Base-by-base conservation (phyloP, 2,888 invertebrate genomes). In the Drosophila pullipes region DNA sequence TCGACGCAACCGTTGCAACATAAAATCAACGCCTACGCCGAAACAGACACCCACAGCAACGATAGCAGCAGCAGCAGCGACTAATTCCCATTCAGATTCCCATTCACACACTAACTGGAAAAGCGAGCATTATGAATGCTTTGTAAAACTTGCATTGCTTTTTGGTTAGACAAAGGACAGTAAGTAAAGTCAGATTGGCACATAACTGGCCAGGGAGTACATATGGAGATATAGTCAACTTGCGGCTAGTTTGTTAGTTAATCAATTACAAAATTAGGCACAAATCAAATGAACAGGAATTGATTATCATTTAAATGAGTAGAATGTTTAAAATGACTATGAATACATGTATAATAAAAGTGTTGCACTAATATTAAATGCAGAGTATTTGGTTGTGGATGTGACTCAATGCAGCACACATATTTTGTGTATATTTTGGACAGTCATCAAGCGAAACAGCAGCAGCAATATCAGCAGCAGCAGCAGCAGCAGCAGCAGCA, bases 371-470 rank as follows among this genome's bases (percentile, higher is more conserved):
- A 10, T 16, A 16, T 54, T 25, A 18, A 4, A 5, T 54, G 28
- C 25, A 77, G 75, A 37, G 74, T 33, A 78, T 58, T 49, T 28
- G 30, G 11, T 9, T n/a, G 60, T 53, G 59, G 33, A 0, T 30
- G 52, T 10, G 4, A 18, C 13, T 0, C 11, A 11, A 11, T 22
- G 41, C 22, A n/a, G 30, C 58, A 22, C 28, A 58, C 35, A 47
- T 59, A 53, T 67, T 47, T 62, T 35, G 11, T 39, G n/a, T 41
- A 47, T 47, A 39, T 74, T 76, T 81, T 66, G 28, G 67, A 63
- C 81, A 76, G 60, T 74, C 79, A 78, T 83, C 76, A 70, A 35
- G 25, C 81, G 50, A 55, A 75, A 35, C 47, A 50, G 10, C 54
- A 71, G n/a, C 67, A 66, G 52, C 75, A 61, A 11, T 33, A 59